Evolutionary conservation across 2,888 invertebrate genomes (phyloP).

Genomic region (Synanthedon tipuliformis): DNA sequence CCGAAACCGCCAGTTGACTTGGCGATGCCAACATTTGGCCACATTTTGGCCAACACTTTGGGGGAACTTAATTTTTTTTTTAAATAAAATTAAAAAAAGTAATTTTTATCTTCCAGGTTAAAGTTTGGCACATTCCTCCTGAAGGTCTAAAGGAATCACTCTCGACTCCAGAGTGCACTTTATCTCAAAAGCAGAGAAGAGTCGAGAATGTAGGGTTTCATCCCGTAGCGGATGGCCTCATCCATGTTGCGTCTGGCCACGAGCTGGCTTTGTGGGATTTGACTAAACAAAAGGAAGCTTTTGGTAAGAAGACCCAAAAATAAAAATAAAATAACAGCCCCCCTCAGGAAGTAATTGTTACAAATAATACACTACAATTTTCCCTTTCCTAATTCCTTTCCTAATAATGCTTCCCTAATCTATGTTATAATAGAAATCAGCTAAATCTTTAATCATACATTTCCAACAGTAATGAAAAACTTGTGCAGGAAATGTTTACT

Average conservation of each 20-base stretch:
- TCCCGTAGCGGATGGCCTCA: conserved; percentile 89
- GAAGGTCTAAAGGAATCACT: conserved; percentile 81
- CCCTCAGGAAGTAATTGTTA: too few species aligned
- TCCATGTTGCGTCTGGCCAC: conserved; percentile 86
- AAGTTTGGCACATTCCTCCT: conserved; percentile 91
- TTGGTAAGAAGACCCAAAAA: conserved; percentile 63
- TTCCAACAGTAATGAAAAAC: too few species aligned
- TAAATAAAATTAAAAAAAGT: not conserved
- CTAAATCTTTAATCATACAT: too few species aligned
- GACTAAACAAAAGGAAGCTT: conserved; percentile 82
- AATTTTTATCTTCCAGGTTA: conserved; percentile 68
- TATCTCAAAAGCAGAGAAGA: conserved; percentile 85
- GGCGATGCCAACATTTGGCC: too few species aligned
- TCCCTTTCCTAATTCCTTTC: too few species aligned
- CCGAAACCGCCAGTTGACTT: too few species aligned
- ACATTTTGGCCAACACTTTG: too few species aligned
- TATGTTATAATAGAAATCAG: too few species aligned
- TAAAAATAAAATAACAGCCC: too few species aligned
- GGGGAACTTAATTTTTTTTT: not conserved
- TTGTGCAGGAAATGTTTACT: too few species aligned
- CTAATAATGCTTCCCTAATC: too few species aligned
- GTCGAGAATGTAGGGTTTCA: conserved; percentile 94
- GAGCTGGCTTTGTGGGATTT: conserved; percentile 90
- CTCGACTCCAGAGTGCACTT: conserved; percentile 81
- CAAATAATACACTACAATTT: too few species aligned